phyloP scores from a whole-genome alignment of 2,888 invertebrate species.

The Ichneumoninae sp. region DNA sequence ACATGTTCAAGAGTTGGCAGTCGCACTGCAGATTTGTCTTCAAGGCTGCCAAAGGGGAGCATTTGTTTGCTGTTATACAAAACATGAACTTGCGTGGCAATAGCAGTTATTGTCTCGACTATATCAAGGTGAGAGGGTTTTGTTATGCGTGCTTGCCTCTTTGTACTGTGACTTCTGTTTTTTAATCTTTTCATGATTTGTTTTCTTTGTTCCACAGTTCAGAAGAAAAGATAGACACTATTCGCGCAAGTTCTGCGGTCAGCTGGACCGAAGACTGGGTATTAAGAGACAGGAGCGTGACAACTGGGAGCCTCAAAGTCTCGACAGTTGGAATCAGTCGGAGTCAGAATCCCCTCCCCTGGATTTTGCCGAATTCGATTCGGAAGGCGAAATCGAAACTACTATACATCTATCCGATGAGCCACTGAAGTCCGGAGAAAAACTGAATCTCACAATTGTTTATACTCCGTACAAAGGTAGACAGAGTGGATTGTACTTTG shows the following conservation, averaged over 20 bases:
- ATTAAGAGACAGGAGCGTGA: slow-evolving; percentile 9
- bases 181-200: background rate
- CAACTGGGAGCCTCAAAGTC: slow-evolving; percentile 68
- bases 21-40: slow-evolving; percentile 76
- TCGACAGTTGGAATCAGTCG: slow-evolving; percentile 37
- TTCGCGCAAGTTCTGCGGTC: slow-evolving; percentile 81
- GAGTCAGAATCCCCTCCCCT: background rate
- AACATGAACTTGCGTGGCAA: slow-evolving; percentile 84
- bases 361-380: slow-evolving; percentile 63
- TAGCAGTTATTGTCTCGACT: slow-evolving; percentile 85
- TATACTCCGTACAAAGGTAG: slow-evolving; percentile 85
- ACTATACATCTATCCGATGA: slow-evolving; percentile 83
- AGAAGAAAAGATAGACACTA: slow-evolving; percentile 76
- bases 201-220: slow-evolving; percentile 74
- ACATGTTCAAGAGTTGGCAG: slow-evolving; percentile 69
- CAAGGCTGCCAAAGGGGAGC: slow-evolving; percentile 77
- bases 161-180: background rate
- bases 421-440: slow-evolving; percentile 75
- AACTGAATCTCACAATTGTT: slow-evolving; percentile 83
- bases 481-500: slow-evolving; percentile 6
- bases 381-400: slow-evolving; percentile 82
- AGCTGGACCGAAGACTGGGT: slow-evolving; percentile 75
- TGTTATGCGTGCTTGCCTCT: background rate
- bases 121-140: slow-evolving; percentile 80
- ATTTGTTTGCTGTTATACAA: slow-evolving; percentile 86